A percentile compares a stretch with the other conserved stretches of the same genome.
Conservation (phyloP, 2,113 vertebrate species). For the Rhagologus leucostigma region DNA sequence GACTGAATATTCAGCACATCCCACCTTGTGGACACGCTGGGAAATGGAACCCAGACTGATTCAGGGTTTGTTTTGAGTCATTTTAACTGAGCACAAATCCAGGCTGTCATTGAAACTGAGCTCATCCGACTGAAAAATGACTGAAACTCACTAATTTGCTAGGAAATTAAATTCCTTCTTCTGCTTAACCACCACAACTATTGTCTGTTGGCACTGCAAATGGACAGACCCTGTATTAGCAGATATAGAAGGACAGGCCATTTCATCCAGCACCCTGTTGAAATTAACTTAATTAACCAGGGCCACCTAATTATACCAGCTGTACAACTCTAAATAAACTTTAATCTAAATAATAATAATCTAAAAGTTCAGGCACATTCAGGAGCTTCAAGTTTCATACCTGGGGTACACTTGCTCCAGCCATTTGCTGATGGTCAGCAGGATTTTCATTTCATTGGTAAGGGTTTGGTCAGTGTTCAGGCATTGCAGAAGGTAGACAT, state of each 20-base stretch:
- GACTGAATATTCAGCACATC: background rate
- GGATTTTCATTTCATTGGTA: constrained; percentile 84
- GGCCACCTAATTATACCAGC: background rate
- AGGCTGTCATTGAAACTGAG: background rate
- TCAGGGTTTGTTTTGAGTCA: background rate
- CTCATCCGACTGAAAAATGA: background rate
- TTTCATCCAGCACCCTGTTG: background rate
- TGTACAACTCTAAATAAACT: background rate
- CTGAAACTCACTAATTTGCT: background rate
- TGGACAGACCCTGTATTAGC: rapidly evolving
- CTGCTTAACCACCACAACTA: background rate
- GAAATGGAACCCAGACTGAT: background rate
- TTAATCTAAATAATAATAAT: background rate
- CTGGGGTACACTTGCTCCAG: constrained; percentile 87
- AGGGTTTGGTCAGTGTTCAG: constrained; percentile 88
- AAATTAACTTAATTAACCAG: background rate
- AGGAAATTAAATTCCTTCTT: background rate
- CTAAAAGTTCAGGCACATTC: background rate
- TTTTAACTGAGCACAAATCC: background rate
- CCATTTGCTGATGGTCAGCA: constrained; percentile 87
- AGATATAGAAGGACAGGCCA: rapidly evolving
- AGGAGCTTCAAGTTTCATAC: constrained; percentile 36
- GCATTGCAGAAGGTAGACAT: constrained; percentile 89
- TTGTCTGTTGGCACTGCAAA: background rate
- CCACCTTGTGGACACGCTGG: background rate